Conservation (phyloP, 1,140 invertebrate genomes). For the Oreohelix idahoensis region DNA sequence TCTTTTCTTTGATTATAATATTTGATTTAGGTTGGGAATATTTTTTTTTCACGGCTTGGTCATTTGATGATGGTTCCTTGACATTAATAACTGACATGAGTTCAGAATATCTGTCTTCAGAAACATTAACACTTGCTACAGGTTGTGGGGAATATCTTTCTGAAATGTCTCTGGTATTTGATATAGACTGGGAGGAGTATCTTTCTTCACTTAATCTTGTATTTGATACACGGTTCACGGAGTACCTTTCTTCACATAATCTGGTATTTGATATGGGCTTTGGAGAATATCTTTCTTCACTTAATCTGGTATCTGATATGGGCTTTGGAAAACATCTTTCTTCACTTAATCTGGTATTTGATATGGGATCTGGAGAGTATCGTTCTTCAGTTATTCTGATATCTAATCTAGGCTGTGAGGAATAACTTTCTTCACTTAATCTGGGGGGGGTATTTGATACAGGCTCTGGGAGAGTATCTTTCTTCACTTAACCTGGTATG, state of each 20-base stretch:
- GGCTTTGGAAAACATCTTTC: neutral
- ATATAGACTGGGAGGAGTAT: neutral
- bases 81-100: neutral
- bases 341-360: neutral
- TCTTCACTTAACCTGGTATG: no score
- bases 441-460: no score
- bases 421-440: no score
- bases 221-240: neutral
- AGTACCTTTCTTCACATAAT: neutral
- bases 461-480: no score
- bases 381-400: no score
- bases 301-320: neutral
- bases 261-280: neutral
- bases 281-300: neutral
- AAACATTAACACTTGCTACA: neutral
- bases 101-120: neutral
- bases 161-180: neutral
- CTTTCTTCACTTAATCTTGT: neutral
- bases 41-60: no score
- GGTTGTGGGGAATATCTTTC: neutral
- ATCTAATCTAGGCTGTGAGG: no score
- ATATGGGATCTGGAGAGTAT: neutral
- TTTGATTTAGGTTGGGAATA: no score
- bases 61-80: neutral
- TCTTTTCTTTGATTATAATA: no score